Evolutionary conservation across 1,140 invertebrate genomes (phyloP).

Genomic region (Elymnias hypermnestra): DNA sequence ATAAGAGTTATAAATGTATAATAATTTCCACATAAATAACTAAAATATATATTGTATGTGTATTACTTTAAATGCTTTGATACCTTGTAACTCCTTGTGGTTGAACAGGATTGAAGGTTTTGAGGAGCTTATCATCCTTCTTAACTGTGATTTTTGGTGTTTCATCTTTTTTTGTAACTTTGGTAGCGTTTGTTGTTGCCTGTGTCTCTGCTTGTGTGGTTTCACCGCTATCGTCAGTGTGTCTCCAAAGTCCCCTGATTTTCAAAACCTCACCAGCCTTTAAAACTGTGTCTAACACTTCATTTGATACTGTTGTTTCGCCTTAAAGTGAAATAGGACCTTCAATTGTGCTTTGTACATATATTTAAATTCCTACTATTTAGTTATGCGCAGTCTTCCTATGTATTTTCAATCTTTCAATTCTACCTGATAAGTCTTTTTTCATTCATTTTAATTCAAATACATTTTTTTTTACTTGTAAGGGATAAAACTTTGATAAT

Average conservation of each 20-base stretch:
- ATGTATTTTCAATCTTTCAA: too few relatives aligned
- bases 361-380: too few relatives aligned
- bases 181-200: conserved; percentile 35
- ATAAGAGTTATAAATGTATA: too few relatives aligned
- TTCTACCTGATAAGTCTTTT: too few relatives aligned
- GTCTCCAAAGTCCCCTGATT: conserved; percentile 84
- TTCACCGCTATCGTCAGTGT: conserved; percentile 73
- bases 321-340: conserved; percentile 73
- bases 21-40: too few relatives aligned
- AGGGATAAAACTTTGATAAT: too few relatives aligned
- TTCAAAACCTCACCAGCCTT: conserved; percentile 87
- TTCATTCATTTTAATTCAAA: too few relatives aligned
- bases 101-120: conserved; percentile 59
- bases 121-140: conserved; percentile 72
- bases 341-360: too few relatives aligned
- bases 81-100: conserved; percentile 47
- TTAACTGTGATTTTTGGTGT: conserved; percentile 62
- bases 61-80: background rate
- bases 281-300: conserved; percentile 86
- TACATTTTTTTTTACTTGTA: too few relatives aligned
- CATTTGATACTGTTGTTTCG: conserved; percentile 89
- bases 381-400: too few relatives aligned
- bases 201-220: conserved; percentile 43
- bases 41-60: too few relatives aligned
- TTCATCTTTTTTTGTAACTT: conserved; percentile 56